Base-by-base conservation (phyloP, 2,113 vertebrate genomes). In the Tamias sibiricus region DNA sequence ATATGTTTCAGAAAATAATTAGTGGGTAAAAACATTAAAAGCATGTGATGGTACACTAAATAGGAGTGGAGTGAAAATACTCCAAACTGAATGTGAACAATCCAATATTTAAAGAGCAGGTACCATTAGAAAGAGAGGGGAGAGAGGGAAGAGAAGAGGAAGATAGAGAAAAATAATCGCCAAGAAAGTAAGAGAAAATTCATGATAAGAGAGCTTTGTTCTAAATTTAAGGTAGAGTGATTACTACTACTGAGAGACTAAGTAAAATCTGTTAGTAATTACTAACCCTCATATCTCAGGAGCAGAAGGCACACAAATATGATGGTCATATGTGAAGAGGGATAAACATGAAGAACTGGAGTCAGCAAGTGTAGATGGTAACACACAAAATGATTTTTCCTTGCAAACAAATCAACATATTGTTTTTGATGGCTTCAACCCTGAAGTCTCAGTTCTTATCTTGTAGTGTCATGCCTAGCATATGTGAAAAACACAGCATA, bases 231-330 rank as follows among this genome's bases (percentile, higher is more conserved):
- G 40, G 40, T 37, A 24, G 11, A 84, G 35, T 40, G 20, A 52
- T 16, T 77, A 82, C n/a, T 90, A 42, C 19, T 90, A 35, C 7
- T 17, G 87, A 49, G 24, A 87, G 35, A 85, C 76, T 69, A 87
- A 87, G 59, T 91, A 52, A 94, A 69, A 62, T 88, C 54, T 91
- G 47, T 6, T 94, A 28, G 64, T n/a, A n/a, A n/a, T 42, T 49
- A 84, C 57, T 89, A 64, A 69, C 64, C 64, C 88, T 30, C 35
- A 28, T 20, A 74, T 84, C 22, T 47, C 1, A 35, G 32, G 47
- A 94, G 47, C 24, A 76, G 28, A 83, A 97, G 57, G 47, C 71
- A 68, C 54, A 42, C 13, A 52, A 32, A 59, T 74, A 64, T 94
- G 44, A 49, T 84, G 37, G 52, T 22, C 10, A 4, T 79, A 47